These are phyloP conservation scores for Kryphioiulus occultus DNA, from an alignment of 2,888 invertebrate species.

Conservation along the genomic window DNA sequence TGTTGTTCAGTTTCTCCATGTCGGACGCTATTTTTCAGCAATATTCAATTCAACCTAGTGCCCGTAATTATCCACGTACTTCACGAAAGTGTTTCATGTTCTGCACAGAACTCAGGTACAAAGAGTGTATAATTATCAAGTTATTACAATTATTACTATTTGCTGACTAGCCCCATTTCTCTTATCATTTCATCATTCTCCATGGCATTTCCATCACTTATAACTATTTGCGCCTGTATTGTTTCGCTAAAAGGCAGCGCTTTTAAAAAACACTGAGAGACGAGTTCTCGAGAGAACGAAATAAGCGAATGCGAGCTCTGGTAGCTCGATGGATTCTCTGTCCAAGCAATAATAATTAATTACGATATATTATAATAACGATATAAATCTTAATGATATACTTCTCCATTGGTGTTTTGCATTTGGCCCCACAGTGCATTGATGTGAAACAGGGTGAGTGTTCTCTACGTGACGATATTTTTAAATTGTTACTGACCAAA, in stretches of 20 bases:
- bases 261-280: background rate
- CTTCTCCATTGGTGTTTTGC: conserved; percentile 46
- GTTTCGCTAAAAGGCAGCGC: conserved; percentile 29
- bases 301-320: conserved; percentile 22
- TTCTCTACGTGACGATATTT: conserved; percentile 51
- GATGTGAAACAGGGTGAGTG: conserved; percentile 52
- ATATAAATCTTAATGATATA: conserved; percentile 43
- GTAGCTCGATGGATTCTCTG: conserved; percentile 47
- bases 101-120: conserved; percentile 22
- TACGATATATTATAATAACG: conserved; percentile 41
- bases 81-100: conserved; percentile 14
- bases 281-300: background rate
- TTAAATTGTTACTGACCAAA: conserved; percentile 51
- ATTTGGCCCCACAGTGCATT: conserved; percentile 49
- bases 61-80: background rate
- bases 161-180: background rate
- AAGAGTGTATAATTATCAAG: background rate
- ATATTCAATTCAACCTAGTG: background rate
- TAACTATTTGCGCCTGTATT: background rate
- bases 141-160: conserved; percentile 11
- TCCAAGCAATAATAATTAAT: conserved; percentile 49
- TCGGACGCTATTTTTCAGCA: background rate
- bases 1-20: too few relatives aligned
- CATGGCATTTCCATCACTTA: background rate
- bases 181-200: background rate